These are phyloP conservation scores for Magallana gigas DNA, from an alignment of 1,140 invertebrate species.

Conservation along the genomic window DNA sequence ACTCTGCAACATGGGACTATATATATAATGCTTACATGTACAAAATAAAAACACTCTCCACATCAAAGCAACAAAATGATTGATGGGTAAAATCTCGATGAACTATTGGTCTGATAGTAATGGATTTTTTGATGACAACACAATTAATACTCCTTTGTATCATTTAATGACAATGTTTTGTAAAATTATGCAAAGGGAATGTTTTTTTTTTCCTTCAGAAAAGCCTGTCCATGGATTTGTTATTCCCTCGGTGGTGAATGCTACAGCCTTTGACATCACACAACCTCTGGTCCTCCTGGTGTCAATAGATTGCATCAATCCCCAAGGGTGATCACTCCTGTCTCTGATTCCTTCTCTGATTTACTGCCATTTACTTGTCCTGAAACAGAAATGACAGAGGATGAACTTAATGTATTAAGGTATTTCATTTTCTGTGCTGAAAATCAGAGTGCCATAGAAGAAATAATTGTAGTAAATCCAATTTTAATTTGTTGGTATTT, in stretches of 20 bases:
- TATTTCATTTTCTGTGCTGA: too few species aligned
- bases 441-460: too few species aligned
- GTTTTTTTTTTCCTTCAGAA: conserved; percentile 1
- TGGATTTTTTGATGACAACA: background rate
- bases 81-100: background rate
- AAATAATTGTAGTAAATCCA: too few species aligned
- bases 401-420: too few species aligned
- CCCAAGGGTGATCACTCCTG: conserved; percentile 18
- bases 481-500: too few species aligned
- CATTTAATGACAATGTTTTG: background rate
- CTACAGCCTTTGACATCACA: background rate
- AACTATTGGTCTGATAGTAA: background rate
- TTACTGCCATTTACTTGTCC: conserved; percentile 12
- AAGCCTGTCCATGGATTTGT: background rate
- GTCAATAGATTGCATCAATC: background rate
- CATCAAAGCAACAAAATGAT: too few species aligned
- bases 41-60: background rate
- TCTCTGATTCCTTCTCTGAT: background rate
- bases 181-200: conserved; percentile 26
- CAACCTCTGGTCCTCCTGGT: background rate
- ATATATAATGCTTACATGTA: background rate
- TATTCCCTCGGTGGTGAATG: background rate
- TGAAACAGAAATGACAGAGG: background rate
- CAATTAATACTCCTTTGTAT: too few species aligned
- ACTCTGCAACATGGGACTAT: conserved; percentile 23